Conservation (phyloP, 2,797 vertebrate species). For the Kryptolebias ocellatus region DNA sequence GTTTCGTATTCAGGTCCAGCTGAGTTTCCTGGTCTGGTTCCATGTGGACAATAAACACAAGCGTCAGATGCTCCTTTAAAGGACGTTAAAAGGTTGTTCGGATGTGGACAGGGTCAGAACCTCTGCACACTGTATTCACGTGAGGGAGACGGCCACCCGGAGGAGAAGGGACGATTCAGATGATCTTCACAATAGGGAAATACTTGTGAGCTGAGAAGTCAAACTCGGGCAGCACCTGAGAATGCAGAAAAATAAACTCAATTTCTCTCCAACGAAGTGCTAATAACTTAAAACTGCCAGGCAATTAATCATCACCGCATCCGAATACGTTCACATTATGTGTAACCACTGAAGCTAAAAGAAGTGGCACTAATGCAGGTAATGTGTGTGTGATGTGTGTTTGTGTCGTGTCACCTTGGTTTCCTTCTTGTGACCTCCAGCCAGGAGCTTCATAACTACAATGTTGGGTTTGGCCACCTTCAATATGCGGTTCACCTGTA, state of each 20-base stretch:
- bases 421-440: constrained; percentile 98
- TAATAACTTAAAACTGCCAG: no score
- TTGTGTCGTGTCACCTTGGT: constrained; percentile 86
- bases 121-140: constrained; percentile 28
- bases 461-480: constrained; percentile 99
- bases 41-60: constrained; percentile 8
- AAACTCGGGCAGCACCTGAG: constrained; percentile 94
- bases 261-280: no score
- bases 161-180: constrained; percentile 64
- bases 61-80: constrained; percentile 33
- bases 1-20: constrained; percentile 45
- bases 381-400: no score
- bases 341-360: no score
- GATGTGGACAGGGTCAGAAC: constrained; percentile 29
- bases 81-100: constrained; percentile 23
- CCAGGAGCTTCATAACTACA: constrained; percentile 96
- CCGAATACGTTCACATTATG: no score
- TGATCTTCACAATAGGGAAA: constrained; percentile 96
- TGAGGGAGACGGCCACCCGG: constrained; percentile 1
- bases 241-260: constrained; percentile 14
- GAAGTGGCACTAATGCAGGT: no score
- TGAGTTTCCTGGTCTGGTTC: constrained; percentile 35
- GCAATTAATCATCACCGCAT: no score
- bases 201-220: constrained; percentile 99
- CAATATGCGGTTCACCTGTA: constrained; percentile 92